Conservation (phyloP, 2,797 vertebrate genomes). For the Garrulus glandarius region DNA sequence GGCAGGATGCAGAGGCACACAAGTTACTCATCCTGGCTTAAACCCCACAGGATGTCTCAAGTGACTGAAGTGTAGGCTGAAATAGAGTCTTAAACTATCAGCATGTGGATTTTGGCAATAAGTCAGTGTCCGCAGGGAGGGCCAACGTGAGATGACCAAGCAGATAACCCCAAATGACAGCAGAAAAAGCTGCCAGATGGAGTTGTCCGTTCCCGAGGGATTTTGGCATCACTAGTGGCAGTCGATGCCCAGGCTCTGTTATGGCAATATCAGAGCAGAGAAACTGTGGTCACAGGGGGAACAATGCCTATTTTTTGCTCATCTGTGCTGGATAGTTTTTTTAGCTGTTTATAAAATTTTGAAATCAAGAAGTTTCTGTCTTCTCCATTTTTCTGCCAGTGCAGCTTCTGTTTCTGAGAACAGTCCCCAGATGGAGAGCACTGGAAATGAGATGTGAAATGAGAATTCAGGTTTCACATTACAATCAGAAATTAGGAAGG, state of each 20-base stretch:
- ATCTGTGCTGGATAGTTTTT: neutral
- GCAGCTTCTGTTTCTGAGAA: neutral
- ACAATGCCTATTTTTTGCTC: neutral
- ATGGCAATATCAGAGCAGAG: neutral
- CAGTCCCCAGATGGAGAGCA: neutral
- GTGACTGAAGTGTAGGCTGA: neutral
- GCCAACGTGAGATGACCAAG: neutral
- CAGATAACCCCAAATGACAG: neutral
- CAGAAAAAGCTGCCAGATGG: neutral
- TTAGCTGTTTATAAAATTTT: neutral
- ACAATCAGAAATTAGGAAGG: neutral
- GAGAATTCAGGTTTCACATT: neutral
- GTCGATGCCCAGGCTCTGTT: neutral
- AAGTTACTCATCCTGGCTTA: constrained; percentile 33
- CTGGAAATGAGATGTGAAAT: constrained; percentile 16
- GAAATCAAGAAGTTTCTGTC: neutral
- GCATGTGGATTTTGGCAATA: neutral
- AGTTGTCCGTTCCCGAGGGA: neutral
- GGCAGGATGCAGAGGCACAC: constrained; percentile 11
- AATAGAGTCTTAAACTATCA: neutral
- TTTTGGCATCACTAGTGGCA: neutral
- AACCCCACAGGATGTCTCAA: constrained; percentile 29
- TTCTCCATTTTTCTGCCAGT: neutral
- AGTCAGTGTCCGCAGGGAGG: neutral
- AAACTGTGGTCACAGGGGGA: neutral